phyloP scores from a whole-genome alignment of 2,888 invertebrate species.

The Dicranocentrus wangi region DNA sequence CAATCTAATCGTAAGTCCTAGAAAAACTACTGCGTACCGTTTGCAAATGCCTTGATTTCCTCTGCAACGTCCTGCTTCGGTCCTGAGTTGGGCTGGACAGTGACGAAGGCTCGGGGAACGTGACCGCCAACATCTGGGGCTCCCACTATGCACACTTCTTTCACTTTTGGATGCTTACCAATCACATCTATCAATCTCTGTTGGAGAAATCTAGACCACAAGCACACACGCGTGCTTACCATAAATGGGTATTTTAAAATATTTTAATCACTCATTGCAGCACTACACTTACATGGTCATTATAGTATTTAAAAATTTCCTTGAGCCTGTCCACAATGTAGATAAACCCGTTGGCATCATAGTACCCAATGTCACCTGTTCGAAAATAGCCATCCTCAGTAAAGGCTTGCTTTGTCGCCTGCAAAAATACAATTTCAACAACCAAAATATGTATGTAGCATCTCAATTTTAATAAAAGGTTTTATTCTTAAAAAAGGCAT shows the following conservation, averaged over 20 bases:
- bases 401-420: conserved; percentile 59
- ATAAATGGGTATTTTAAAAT: neutral
- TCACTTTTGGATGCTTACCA: conserved; percentile 65
- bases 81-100: neutral
- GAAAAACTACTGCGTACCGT: too few relatives aligned
- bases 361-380: conserved; percentile 68
- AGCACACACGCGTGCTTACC: neutral
- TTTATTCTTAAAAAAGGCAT: neutral
- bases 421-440: neutral
- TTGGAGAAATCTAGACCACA: conserved; percentile 64
- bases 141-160: conserved; percentile 65
- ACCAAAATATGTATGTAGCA: neutral
- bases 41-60: too few relatives aligned
- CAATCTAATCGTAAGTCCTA: too few relatives aligned
- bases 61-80: conserved; percentile 14
- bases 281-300: conserved; percentile 64
- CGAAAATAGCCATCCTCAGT: conserved; percentile 65
- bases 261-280: neutral
- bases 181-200: conserved; percentile 68
- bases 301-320: conserved; percentile 68
- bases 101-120: conserved; percentile 66
- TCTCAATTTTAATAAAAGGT: too few relatives aligned
- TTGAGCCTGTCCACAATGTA: conserved; percentile 68
- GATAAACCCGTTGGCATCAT: conserved; percentile 57
- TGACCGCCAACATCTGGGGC: conserved; percentile 61